Percentiles rank a stretch among this genome's conserved stretches.
These are phyloP conservation scores for Ichneumoninae sp. DNA, from an alignment of 2,888 invertebrate species.

Conservation along the genomic window DNA sequence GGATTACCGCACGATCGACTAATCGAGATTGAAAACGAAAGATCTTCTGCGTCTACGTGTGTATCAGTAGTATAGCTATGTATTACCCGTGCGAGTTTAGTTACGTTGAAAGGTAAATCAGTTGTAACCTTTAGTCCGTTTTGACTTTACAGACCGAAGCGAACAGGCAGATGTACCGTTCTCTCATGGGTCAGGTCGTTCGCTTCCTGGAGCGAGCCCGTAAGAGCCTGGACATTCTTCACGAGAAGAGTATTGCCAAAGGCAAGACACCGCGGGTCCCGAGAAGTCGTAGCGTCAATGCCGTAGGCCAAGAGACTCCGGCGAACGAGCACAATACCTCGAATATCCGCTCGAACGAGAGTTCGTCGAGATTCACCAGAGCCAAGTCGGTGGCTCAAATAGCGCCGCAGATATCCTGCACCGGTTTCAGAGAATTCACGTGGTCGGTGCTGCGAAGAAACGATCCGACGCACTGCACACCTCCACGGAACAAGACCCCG, in stretches of 20 bases:
- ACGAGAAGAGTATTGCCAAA: constrained; percentile 80
- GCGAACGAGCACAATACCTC: constrained; percentile 23
- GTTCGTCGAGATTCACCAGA: constrained; percentile 79
- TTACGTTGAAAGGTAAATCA: constrained; percentile 32
- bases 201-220: constrained; percentile 89
- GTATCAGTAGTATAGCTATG: not conserved
- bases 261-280: constrained; percentile 80
- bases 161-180: constrained; percentile 90
- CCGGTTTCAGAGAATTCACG: constrained; percentile 86
- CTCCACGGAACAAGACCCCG: constrained; percentile 71
- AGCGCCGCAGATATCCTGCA: constrained; percentile 79
- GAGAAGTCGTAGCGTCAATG: constrained; percentile 86
- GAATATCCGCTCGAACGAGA: constrained; percentile 23
- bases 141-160: constrained; percentile 87
- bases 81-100: not conserved
- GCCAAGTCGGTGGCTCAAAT: constrained; percentile 84
- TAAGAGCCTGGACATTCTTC: constrained; percentile 87
- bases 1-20: not conserved
- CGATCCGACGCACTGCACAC: constrained; percentile 74
- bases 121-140: constrained; percentile 37
- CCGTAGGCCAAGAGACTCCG: constrained; percentile 79
- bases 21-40: not conserved
- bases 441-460: constrained; percentile 85
- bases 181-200: constrained; percentile 89
- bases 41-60: not conserved